Evolutionary conservation across 2,888 invertebrate genomes (phyloP), one percentile per base, ranked within the genome.

Genomic region (Hermaeophaga mercurialis): DNA sequence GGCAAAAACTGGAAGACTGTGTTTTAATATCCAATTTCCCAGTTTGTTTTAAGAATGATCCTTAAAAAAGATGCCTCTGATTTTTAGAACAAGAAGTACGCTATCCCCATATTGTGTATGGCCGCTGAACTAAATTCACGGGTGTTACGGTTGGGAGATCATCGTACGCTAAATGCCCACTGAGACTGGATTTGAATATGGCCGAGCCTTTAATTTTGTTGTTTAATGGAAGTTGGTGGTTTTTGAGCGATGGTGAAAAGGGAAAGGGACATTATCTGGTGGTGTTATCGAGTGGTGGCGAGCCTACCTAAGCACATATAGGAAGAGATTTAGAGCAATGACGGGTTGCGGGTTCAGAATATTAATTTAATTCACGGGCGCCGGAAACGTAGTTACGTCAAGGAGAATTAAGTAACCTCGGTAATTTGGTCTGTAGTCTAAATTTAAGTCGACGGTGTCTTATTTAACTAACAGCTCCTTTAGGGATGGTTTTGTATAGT

Each of bases 151-250:
- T 44, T 50, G 18, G 33, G 43, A 39, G 56, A 47, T 49, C 47
- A 28, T n/a, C n/a, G n/a, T 50, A 50, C 36, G 36, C 44, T 58
- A 54, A 50, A 54, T 47, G 58, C 41, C 54, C 55, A 22, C 41
- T 36, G 52, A 48, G 48, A 59, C 47, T 46, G n/a, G 46, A 59
- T 59, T 53, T 56, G 54, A 56, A 54, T 57, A 50, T 46, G 52
- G 54, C 46, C 15, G 46, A 33, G 36, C 46, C 56, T 56, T 47
- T 53, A 56, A 59, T 54, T 59, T 59, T 39, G 39, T 48, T 49
- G 49, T 56, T 56, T 56, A 49, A 55, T 55, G 43, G 55, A 54
- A 48, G 14, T 54, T 47, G 38, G 54, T 9, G 55, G 49, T 26
- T 56, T 49, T 56, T 44, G 31, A 41, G 31, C 26, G 28, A 28